phyloP scores from a whole-genome alignment of 2,113 vertebrate genomes.

The Amphiprion percula region DNA sequence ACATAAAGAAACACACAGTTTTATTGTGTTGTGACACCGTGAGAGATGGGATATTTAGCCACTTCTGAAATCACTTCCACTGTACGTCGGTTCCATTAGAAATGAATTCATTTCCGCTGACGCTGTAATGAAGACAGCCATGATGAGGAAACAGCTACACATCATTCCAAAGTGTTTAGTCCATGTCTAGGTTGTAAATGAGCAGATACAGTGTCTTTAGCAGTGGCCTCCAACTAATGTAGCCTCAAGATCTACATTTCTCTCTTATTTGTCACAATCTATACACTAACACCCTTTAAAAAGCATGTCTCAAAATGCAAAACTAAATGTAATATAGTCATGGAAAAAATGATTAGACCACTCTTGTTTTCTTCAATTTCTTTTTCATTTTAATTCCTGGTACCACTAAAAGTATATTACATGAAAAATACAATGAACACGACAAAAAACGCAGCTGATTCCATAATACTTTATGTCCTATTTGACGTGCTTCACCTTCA shows the following conservation, averaged over 20 bases:
- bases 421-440: too few species aligned
- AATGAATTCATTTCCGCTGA: not conserved
- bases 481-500: too few species aligned
- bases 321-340: too few species aligned
- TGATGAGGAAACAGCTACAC: conserved; percentile 9
- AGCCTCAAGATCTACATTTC: not conserved
- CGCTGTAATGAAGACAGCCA: not conserved
- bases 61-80: not conserved
- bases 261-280: not conserved
- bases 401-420: too few species aligned
- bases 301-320: too few species aligned
- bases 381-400: too few species aligned
- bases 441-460: too few species aligned
- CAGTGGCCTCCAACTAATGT: not conserved
- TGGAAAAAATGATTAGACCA: too few species aligned
- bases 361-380: too few species aligned
- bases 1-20: conserved; percentile 14
- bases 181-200: not conserved
- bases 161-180: conserved; percentile 4
- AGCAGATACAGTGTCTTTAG: not conserved
- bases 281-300: too few species aligned
- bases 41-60: conserved; percentile 7
- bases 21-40: conserved; percentile 23
- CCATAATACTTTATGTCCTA: too few species aligned
- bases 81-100: not conserved